These are phyloP conservation scores for Corvus cornix DNA, from an alignment of 2,113 vertebrate genomes.

Conservation along the genomic window DNA sequence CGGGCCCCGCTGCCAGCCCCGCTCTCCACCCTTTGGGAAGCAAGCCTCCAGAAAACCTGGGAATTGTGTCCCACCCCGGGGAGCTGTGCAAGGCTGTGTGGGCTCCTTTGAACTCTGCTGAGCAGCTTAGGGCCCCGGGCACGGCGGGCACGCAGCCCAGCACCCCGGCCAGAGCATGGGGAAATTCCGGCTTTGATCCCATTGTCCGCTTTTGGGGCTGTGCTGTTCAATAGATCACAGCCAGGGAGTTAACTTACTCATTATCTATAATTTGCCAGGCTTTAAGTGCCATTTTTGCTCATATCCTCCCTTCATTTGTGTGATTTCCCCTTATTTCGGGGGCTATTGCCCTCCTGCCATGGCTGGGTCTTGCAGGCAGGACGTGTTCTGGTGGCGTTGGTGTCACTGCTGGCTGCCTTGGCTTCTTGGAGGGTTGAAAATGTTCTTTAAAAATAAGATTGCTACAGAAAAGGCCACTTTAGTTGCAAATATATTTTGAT, in stretches of 20 bases:
- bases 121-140: neutral
- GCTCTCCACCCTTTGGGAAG: neutral
- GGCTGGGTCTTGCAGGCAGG: neutral
- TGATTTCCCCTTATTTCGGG: neutral
- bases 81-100: neutral
- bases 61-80: neutral
- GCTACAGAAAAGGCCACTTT: neutral
- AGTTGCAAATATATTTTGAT: neutral
- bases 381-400: accelerated
- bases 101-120: neutral
- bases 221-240: neutral
- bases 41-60: neutral
- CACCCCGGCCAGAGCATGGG: neutral
- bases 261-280: neutral
- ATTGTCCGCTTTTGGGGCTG: neutral
- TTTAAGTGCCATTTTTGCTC: neutral
- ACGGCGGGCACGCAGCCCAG: neutral
- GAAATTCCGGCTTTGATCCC: neutral
- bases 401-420: neutral
- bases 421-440: neutral
- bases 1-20: neutral
- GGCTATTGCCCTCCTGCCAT: neutral
- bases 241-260: neutral
- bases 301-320: neutral
- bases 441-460: neutral